These are phyloP conservation scores for Chaunax sp. DNA, from an alignment of 2,797 vertebrate species.

Conservation along the genomic window DNA sequence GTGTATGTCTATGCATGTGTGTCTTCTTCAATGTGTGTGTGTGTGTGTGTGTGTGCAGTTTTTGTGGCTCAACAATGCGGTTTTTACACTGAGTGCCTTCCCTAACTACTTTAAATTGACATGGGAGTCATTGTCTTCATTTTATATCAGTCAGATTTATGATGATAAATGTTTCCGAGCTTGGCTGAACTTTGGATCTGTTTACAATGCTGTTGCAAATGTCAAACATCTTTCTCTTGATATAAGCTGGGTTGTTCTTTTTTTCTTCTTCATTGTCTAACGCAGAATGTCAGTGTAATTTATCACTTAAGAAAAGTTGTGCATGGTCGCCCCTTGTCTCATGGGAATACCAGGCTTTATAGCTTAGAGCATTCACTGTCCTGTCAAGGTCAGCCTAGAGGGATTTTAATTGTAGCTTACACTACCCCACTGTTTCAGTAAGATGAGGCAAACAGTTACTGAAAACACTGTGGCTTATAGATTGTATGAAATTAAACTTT, in stretches of 20 bases:
- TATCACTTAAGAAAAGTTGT: constrained; percentile 54
- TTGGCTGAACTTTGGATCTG: constrained; percentile 46
- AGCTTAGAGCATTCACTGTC: constrained; percentile 46
- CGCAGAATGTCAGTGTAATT: constrained; percentile 61
- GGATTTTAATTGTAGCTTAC: constrained; percentile 24
- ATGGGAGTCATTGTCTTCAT: constrained; percentile 38
- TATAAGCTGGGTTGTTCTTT: constrained; percentile 39
- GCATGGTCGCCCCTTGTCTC: constrained; percentile 42
- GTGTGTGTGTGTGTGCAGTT: constrained; percentile 21
- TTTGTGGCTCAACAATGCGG: constrained; percentile 33
- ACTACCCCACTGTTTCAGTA: constrained; percentile 25
- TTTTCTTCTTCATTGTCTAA: constrained; percentile 53
- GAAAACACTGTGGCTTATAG: neutral
- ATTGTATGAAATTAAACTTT: constrained; percentile 1
- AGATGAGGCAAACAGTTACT: constrained; percentile 5
- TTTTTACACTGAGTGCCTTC: constrained; percentile 41
- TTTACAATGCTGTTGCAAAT: constrained; percentile 38
- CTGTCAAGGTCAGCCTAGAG: constrained; percentile 53
- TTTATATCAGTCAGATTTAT: constrained; percentile 38
- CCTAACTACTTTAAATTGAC: constrained; percentile 30
- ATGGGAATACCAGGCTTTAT: constrained; percentile 51
- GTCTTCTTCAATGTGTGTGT: constrained; percentile 15
- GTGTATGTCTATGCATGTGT: constrained; percentile 26
- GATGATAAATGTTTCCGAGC: constrained; percentile 50
- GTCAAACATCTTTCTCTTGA: constrained; percentile 35